Conservation (phyloP, 2,113 vertebrate species). For the Patagioenas fasciata region DNA sequence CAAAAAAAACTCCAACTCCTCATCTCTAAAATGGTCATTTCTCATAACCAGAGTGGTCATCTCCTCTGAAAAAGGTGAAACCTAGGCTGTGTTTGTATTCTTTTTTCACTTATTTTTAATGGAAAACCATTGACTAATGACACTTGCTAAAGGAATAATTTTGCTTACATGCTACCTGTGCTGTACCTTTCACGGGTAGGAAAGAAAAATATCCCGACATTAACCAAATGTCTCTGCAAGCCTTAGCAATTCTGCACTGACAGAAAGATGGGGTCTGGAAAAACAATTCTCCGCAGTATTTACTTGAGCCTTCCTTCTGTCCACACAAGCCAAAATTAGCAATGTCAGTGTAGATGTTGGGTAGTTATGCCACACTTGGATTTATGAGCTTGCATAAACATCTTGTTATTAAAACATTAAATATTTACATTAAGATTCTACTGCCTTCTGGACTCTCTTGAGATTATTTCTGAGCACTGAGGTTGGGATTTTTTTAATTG, state of each 20-base stretch:
- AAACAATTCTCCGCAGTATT: not conserved
- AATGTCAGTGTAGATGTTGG: not conserved
- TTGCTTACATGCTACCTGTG: not conserved
- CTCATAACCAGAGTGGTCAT: not conserved
- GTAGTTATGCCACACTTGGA: slow-evolving; percentile 5
- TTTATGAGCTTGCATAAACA: slow-evolving; percentile 37
- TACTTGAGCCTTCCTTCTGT: slow-evolving; percentile 8
- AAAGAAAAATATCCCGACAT: not conserved
- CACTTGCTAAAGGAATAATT: not conserved
- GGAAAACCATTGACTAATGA: not conserved
- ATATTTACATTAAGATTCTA: slow-evolving; percentile 44
- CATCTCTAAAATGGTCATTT: not conserved
- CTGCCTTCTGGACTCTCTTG: slow-evolving; percentile 18
- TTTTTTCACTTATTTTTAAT: not conserved
- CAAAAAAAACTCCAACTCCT: not conserved
- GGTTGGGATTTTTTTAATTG: not conserved
- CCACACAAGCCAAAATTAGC: slow-evolving; percentile 34
- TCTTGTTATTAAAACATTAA: slow-evolving; percentile 54
- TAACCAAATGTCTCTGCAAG: not conserved
- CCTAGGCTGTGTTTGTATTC: not conserved
- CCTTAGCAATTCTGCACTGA: not conserved
- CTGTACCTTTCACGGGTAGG: not conserved
- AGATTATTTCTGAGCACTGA: not conserved
- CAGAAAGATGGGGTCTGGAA: not conserved
- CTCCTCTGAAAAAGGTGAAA: not conserved